phyloP scores from a whole-genome alignment of 2,113 vertebrate genomes.

The Pomatorhinus ruficollis region DNA sequence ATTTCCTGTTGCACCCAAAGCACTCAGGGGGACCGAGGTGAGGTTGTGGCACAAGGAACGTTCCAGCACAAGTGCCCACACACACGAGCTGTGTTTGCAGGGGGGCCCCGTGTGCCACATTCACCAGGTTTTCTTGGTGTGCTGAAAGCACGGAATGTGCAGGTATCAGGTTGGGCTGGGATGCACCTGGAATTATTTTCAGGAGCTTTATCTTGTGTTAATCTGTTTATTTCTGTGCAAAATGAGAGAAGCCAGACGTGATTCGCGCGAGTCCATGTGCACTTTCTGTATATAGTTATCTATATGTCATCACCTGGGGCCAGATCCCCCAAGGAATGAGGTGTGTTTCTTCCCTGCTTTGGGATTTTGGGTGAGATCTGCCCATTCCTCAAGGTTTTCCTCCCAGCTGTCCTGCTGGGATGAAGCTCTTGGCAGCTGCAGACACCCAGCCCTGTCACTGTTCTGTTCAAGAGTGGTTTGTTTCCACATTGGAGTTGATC shows the following conservation, averaged over 20 bases:
- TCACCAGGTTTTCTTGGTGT: not conserved
- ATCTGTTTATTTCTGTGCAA: not conserved
- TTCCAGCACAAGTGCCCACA: not conserved
- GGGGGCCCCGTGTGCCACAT: not conserved
- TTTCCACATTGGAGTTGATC: not conserved
- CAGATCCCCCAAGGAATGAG: not conserved
- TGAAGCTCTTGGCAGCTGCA: not conserved
- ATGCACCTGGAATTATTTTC: not conserved
- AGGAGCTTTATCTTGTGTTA: not conserved
- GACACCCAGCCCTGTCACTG: not conserved
- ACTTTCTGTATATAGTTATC: fast-evolving
- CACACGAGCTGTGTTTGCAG: not conserved
- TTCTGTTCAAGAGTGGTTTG: not conserved
- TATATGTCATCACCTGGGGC: fast-evolving
- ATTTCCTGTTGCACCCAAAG: not conserved
- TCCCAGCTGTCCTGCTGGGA: not conserved
- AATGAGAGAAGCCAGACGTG: not conserved
- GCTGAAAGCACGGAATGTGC: not conserved
- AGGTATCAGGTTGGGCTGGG: not conserved
- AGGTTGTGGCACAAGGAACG: fast-evolving
- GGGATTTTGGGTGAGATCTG: not conserved
- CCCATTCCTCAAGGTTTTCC: not conserved
- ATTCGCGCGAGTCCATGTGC: fast-evolving
- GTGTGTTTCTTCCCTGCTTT: not conserved
- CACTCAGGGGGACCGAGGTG: fast-evolving